Percentiles rank a stretch among this genome's conserved stretches.
Conservation (phyloP, 2,888 invertebrate species). For the Drosophila percnosoma region DNA sequence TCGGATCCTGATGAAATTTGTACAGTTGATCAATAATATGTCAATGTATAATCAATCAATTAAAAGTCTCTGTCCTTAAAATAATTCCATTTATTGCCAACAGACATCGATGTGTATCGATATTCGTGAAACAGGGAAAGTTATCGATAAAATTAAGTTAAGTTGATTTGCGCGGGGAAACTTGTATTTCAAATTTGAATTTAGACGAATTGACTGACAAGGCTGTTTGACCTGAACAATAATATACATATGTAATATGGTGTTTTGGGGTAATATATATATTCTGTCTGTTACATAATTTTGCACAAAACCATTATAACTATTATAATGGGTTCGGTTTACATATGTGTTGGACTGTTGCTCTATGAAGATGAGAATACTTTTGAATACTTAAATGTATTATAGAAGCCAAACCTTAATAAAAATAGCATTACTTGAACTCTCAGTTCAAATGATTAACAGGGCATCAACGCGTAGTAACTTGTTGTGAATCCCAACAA, state of each 20-base stretch:
- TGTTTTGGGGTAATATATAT: not conserved
- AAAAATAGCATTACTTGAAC: not conserved
- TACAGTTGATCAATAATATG: not conserved
- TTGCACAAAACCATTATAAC: not conserved
- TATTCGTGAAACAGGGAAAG: not conserved
- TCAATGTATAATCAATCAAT: no score
- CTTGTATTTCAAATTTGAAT: not conserved
- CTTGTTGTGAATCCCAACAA: constrained; percentile 49
- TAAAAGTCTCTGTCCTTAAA: no score
- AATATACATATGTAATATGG: not conserved
- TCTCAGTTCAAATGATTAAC: not conserved
- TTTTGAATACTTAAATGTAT: no score
- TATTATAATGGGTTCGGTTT: no score
- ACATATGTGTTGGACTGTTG: no score
- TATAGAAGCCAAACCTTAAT: not conserved
- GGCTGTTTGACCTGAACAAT: not conserved
- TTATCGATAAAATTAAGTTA: not conserved
- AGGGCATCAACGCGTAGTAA: not conserved
- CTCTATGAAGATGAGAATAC: no score
- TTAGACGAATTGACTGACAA: not conserved
- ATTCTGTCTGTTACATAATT: not conserved
- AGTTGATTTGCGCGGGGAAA: not conserved
- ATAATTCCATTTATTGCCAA: not conserved
- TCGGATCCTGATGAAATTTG: not conserved
- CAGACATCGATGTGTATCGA: not conserved